Conservation (phyloP, 2,113 vertebrate genomes). For the Brachyistius frenatus region DNA sequence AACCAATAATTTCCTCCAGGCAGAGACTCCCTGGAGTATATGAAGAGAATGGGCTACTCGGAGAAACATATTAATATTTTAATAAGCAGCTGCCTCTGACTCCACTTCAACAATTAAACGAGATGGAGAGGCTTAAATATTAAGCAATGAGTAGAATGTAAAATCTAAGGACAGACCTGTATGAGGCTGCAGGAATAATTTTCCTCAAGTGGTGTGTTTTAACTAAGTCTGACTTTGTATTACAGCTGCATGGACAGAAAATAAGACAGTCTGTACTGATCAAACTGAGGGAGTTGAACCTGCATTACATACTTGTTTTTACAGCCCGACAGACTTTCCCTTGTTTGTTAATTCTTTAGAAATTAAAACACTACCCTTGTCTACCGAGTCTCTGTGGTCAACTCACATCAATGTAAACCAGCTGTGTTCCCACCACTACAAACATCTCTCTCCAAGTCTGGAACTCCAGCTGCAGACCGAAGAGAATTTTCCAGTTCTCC, state of each 20-base stretch:
- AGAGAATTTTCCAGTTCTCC: background rate
- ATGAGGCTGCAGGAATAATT: background rate
- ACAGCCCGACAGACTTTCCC: background rate
- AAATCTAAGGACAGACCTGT: background rate
- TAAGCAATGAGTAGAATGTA: conserved; percentile 3
- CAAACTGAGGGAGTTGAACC: background rate
- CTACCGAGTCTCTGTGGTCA: conserved; percentile 19
- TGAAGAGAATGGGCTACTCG: background rate
- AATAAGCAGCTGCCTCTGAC: conserved; percentile 1
- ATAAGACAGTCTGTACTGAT: background rate
- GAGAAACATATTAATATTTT: conserved; percentile 28
- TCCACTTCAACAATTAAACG: conserved; percentile 1
- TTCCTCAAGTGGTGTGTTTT: background rate
- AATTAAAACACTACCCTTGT: conserved; percentile 6
- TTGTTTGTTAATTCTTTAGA: conserved; percentile 6
- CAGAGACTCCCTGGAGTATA: background rate
- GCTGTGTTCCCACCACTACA: conserved; percentile 36
- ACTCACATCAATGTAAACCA: conserved; percentile 33
- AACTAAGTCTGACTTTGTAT: conserved; percentile 14
- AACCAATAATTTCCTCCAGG: conserved; percentile 13
- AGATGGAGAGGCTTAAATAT: background rate
- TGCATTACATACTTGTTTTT: background rate
- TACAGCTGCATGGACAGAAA: background rate
- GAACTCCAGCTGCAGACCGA: conserved; percentile 12
- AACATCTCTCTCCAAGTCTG: conserved; percentile 21